These are phyloP conservation scores for Nasua narica DNA, from an alignment of 2,797 vertebrate genomes.

Conservation along the genomic window DNA sequence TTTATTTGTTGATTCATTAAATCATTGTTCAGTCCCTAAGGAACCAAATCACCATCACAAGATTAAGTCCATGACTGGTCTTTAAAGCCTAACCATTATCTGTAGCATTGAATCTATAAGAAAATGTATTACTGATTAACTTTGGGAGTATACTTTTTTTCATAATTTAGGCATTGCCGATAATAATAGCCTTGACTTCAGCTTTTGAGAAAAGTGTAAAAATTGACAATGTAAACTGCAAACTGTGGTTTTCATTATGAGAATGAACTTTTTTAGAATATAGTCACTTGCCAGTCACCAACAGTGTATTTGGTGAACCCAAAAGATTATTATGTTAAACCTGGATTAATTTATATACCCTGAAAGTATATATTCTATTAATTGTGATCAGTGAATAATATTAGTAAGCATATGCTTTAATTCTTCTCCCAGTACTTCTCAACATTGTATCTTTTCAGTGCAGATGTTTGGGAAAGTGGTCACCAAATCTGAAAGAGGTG, in stretches of 20 bases:
- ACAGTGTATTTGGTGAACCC: constrained; percentile 22
- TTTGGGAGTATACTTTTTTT: not conserved
- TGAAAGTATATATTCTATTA: not conserved
- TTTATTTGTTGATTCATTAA: constrained; percentile 18
- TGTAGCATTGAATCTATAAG: not conserved
- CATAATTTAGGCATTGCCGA: not conserved
- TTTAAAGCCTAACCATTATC: not conserved
- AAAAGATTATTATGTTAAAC: constrained; percentile 37
- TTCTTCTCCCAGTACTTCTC: not conserved
- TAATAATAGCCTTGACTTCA: constrained; percentile 24
- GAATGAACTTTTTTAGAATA: not conserved
- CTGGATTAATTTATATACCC: constrained; percentile 9
- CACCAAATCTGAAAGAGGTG: constrained; percentile 3
- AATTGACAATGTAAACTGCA: constrained; percentile 16
- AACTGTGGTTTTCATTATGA: constrained; percentile 43
- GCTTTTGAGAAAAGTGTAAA: constrained; percentile 21
- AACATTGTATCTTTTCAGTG: constrained; percentile 11
- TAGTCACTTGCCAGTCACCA: constrained; percentile 16
- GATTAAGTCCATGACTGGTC: not conserved
- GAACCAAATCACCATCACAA: not conserved
- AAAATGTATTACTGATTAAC: constrained; percentile 3
- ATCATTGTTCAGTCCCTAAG: not conserved
- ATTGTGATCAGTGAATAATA: constrained; percentile 29
- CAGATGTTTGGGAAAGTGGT: constrained; percentile 32
- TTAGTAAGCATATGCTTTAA: not conserved